Evolutionary conservation across 1,140 invertebrate species (phyloP), one percentile per base, ranked within the genome.

Genomic region (Drosophila quadrilineata): DNA sequence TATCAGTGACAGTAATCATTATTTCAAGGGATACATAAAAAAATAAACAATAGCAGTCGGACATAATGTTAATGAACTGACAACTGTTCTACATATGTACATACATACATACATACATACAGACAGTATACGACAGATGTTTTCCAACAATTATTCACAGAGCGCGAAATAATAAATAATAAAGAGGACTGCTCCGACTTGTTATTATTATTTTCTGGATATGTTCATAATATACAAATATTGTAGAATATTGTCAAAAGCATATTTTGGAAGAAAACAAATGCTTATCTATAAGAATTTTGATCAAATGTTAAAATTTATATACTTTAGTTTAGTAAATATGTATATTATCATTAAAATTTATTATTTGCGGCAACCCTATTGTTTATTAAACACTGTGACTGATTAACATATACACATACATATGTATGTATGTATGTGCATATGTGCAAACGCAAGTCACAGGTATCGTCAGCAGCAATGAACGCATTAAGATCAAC

Each of bases 21-120:
- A n/a, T 62, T 53, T 26, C 3, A 21, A 67, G 24, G 22, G 24
- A 22, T 40, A 33, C n/a, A n/a, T n/a, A n/a, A n/a, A n/a, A n/a
- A n/a, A n/a, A n/a, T n/a, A 41, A 53, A 54, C 26, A 22, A 24
- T 24, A 54, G 12, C n/a, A 31, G 21, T 26, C 21, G 21, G 33
- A 36, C 43, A 65, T 43, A 52, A 31, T 59, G 62, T 59, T 66
- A 59, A 59, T 50, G 63, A 59, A 66, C 63, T 66, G 56, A 14
- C 9, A n/a, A n/a, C n/a, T n/a, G n/a, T 24, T 38, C 40, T 26
- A 26, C 10, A 17, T 9, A 21, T n/a, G n/a, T n/a, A n/a, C n/a
- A n/a, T n/a, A n/a, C n/a, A n/a, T n/a, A n/a, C n/a, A n/a, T n/a
- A n/a, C n/a, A 24, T 16, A 12, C n/a, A 19, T 33, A 40, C n/a